phyloP scores from a whole-genome alignment of 2,888 invertebrate genomes.

The Pediacus dermestoides region DNA sequence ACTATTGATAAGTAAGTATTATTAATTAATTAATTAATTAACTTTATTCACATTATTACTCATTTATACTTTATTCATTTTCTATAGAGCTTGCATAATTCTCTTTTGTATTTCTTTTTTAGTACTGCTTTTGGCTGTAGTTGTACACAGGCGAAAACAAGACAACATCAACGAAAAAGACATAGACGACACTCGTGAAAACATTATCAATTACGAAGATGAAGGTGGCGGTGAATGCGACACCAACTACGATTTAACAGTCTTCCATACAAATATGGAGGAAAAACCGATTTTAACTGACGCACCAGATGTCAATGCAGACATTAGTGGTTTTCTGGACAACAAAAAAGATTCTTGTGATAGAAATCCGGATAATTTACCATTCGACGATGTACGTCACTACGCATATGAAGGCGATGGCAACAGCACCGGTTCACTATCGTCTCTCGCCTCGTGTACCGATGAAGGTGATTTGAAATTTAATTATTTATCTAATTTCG shows the following conservation, averaged over 20 bases:
- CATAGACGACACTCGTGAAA: conserved; percentile 94
- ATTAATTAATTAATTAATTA: too few relatives aligned
- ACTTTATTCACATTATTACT: too few relatives aligned
- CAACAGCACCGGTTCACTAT: conserved; percentile 85
- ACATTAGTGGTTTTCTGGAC: conserved; percentile 86
- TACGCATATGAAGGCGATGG: conserved; percentile 98
- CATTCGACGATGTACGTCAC: conserved; percentile 94
- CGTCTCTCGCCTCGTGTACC: conserved; percentile 80
- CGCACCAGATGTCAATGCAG: conserved; percentile 65
- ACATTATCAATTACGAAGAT: conserved; percentile 95
- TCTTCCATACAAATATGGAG: conserved; percentile 54
- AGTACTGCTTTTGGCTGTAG: conserved; percentile 83
- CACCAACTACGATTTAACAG: conserved; percentile 85
- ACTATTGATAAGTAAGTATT: conserved; percentile 73
- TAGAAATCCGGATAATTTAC: conserved; percentile 85
- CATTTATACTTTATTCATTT: too few relatives aligned
- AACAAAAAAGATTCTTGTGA: conserved; percentile 88
- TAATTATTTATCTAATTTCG: conserved; percentile 91
- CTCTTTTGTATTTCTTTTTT: conserved; percentile 38
- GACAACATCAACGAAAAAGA: conserved; percentile 87
- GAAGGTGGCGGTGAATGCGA: conserved; percentile 99
- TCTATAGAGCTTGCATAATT: conserved; percentile 1
- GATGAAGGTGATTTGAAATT: conserved; percentile 73
- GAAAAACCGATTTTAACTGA: conserved; percentile 44
- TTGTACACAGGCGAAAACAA: conserved; percentile 82